Conservation (phyloP, 2,888 invertebrate genomes). For the Siphlonurus alternatus region DNA sequence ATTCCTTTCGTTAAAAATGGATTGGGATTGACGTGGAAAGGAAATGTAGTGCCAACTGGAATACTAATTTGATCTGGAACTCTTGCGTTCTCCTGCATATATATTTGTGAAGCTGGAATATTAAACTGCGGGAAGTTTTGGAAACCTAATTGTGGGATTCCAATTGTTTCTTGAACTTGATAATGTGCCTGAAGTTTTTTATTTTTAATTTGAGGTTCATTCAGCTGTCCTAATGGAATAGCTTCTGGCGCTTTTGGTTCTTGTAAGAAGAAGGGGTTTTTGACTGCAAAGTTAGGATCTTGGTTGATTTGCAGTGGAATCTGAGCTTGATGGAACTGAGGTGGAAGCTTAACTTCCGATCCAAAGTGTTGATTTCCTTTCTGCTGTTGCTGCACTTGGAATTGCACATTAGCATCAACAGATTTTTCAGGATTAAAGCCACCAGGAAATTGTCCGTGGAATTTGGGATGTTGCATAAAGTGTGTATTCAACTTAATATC, state of each 20-base stretch:
- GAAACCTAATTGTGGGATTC: neutral
- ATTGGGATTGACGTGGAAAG: neutral
- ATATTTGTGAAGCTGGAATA: neutral
- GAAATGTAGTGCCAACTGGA: neutral
- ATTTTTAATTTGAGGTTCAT: neutral
- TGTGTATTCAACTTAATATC: neutral
- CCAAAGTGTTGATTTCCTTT: no score
- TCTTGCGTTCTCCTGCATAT: neutral
- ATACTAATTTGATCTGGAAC: neutral
- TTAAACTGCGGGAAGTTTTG: neutral
- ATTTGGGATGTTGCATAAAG: neutral
- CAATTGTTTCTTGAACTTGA: neutral
- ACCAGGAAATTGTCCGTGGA: no score
- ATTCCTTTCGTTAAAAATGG: neutral
- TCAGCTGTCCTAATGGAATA: neutral
- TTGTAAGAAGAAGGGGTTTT: neutral
- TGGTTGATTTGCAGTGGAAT: neutral
- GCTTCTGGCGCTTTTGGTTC: neutral
- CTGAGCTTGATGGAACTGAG: neutral
- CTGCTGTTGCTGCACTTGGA: no score
- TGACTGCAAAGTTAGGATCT: neutral
- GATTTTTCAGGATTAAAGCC: no score
- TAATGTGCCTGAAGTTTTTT: neutral
- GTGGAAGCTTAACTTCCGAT: no score
- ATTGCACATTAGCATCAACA: no score